Base-by-base conservation (phyloP, 2,113 vertebrate genomes). In the Ellobius talpinus region DNA sequence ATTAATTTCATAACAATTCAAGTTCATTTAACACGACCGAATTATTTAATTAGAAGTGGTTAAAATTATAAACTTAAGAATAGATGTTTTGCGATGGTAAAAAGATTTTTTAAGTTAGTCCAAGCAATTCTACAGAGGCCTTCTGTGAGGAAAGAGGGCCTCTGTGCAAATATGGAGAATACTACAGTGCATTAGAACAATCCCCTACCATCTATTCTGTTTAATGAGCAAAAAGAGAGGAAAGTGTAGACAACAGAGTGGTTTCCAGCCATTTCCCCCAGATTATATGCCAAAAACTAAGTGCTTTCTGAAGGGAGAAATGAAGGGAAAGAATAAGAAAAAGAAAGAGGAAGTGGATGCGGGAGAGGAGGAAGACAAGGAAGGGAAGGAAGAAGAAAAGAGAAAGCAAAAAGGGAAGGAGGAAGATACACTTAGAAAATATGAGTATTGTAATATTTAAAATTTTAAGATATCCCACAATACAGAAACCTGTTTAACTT, bases 361-460 rank as follows among this genome's bases (percentile, higher is more conserved):
- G 2, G 29, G 24, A 26, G 3, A 87, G 21, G 9, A 7, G 4
- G 33, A n/a, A 0, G 14, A 29, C 21, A 23, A 2, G n/a, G 5
- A 58, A 58, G 19, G 19, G 0, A 58, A 0, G 7, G 21, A 65
- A 8, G 23, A n/a, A 9, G 7, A 29, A 23, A 23, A 2, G 19
- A 5, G 8, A 52, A 12, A 14, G 14, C 3, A 33, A 16, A 13
- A 55, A 4, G 11, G 17, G 31, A n/a, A 17, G 31, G 65, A 47
- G 3, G 12, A 42, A 74, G 23, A 7, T 93, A 73, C 50, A 82
- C 92, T 96, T 79, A 61, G 77, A 79, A 97, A 93, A 93, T 73
- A n/a, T 45, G 42, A 85, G 52, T 1, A n/a, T 42, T 68, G 45
- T 42, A 90, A 70, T 77, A 90, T 21, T 42, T 66, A 85, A 29